Evolutionary conservation across 2,888 invertebrate species (phyloP).

Genomic region (Taphrorychus bicolor): DNA sequence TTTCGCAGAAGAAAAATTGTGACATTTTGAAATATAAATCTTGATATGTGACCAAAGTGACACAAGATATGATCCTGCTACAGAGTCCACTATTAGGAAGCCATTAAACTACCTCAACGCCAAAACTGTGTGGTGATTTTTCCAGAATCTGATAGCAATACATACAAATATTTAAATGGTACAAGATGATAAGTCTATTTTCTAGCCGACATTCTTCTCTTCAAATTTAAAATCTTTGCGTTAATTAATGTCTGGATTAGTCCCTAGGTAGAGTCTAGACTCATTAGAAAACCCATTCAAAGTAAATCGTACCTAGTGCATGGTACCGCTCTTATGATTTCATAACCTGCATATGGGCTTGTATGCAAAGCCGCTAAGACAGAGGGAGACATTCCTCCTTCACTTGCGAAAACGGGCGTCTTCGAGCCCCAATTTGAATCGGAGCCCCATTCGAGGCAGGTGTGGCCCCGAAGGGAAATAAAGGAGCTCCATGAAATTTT

Average conservation of each 20-base stretch:
- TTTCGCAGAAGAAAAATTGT: too few relatives aligned
- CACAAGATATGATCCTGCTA: too few relatives aligned
- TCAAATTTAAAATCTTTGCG: not conserved
- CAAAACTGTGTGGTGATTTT: not conserved
- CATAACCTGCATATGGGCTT: slow-evolving; percentile 34
- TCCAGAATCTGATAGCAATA: not conserved
- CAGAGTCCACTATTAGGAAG: too few relatives aligned
- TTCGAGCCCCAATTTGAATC: slow-evolving; percentile 28
- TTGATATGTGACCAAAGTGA: too few relatives aligned
- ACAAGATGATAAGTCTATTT: not conserved
- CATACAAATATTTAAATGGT: not conserved
- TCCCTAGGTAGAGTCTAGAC: not conserved
- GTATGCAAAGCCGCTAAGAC: slow-evolving; percentile 22
- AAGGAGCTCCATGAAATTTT: slow-evolving; percentile 37
- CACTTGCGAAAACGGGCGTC: slow-evolving; percentile 32
- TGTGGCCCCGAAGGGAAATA: slow-evolving; percentile 27
- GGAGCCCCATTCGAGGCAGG: slow-evolving; percentile 33
- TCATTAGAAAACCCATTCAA: not conserved
- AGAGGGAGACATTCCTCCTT: slow-evolving; percentile 22
- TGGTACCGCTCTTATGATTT: slow-evolving; percentile 14
- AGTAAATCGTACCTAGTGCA: not conserved
- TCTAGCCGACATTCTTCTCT: not conserved
- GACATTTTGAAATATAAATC: too few relatives aligned
- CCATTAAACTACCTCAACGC: too few relatives aligned
- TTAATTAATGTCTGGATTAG: not conserved